Evolutionary conservation across 2,797 vertebrate genomes (phyloP), one percentile per base, ranked within the genome.

Genomic region (Thaleichthys pacificus): DNA sequence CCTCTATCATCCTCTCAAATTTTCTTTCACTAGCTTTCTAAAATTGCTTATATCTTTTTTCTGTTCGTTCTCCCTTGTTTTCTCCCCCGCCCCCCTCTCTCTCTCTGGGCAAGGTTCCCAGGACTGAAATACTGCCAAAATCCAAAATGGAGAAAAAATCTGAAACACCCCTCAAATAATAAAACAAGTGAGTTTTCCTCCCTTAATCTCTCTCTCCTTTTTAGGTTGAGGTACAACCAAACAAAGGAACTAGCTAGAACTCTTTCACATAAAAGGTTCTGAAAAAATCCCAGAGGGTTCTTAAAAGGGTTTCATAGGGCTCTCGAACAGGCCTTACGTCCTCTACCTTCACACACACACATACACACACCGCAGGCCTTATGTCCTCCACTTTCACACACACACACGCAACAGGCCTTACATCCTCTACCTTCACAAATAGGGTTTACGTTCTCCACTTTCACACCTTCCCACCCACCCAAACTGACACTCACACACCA

Each of bases 71-170:
- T 47, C 42, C 42, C 9, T 14, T 8, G 11, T 47, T 12, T 47
- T 14, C 66, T 76, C 72, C 76, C 70, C 75, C 74, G 71, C 74
- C 69, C 70, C 57, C 66, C 71, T 76, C 77, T 54, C 51, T n/a
- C 30, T 24, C 12, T 24, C 35, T 24, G 22, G 91, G 89, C 90
- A 89, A 81, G 62, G 85, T 89, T 93, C 92, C 90, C 88, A 75
- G 82, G 83, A 89, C 86, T 86, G 85, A 93, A 89, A 28, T 30
- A 64, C 28, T 7, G 62, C 17, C 88, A 88, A 88, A 79, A 89
- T 87, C 90, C 88, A 91, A 91, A 90, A 92, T 90, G 90, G 88
- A 91, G 88, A 87, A 92, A 91, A 90, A 91, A 87, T 91, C 85
- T 87, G 81, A 80, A 83, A 81, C 28, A 64, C 32, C 30, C 15